Conservation (phyloP, 2,797 vertebrate species). For the Danio aesculapii region DNA sequence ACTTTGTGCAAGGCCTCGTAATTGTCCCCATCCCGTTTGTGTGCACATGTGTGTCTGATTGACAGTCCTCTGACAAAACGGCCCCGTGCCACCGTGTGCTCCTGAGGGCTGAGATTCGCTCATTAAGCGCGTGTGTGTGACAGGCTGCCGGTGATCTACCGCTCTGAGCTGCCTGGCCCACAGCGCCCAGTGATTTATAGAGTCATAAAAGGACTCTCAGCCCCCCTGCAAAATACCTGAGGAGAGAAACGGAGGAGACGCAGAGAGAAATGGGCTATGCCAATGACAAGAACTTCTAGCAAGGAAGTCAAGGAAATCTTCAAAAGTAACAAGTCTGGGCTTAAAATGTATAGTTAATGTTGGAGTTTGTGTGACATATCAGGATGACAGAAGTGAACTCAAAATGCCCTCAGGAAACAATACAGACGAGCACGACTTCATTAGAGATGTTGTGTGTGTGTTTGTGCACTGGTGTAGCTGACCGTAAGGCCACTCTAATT, state of each 20-base stretch:
- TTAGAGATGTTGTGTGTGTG: constrained; percentile 6
- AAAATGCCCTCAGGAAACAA: constrained; percentile 10
- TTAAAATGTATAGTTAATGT: constrained; percentile 9
- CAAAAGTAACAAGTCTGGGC: constrained; percentile 7
- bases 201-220: constrained; percentile 49
- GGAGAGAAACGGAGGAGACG: constrained; percentile 27
- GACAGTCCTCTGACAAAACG: constrained; percentile 53
- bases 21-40: constrained; percentile 22
- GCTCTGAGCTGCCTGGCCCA: constrained; percentile 44
- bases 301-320: constrained; percentile 30
- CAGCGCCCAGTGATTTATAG: constrained; percentile 54
- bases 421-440: background rate
- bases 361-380: constrained; percentile 13
- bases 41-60: constrained; percentile 41
- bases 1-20: constrained; percentile 30
- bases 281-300: constrained; percentile 46
- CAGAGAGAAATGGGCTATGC: constrained; percentile 17
- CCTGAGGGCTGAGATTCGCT: constrained; percentile 53
- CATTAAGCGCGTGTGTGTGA: constrained; percentile 58
- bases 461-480: background rate
- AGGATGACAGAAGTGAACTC: constrained; percentile 10
- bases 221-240: constrained; percentile 9
- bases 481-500: constrained; percentile 33
- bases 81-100: constrained; percentile 47
- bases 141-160: constrained; percentile 57